Base-by-base conservation (phyloP, 2,888 invertebrate genomes). In the Drosophila demipolita region DNA sequence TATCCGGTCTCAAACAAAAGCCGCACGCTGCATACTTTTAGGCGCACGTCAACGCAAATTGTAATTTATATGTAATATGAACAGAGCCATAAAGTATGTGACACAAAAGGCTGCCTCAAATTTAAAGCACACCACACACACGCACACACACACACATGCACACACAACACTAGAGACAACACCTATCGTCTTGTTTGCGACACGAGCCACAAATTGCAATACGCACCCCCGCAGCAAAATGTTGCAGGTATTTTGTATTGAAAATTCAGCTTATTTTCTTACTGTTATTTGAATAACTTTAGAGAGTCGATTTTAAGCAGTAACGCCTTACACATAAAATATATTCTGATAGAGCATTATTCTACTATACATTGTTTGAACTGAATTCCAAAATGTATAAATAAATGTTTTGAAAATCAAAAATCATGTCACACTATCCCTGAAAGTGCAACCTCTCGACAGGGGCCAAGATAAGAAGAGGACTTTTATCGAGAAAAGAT, bases 41-140 rank as follows among this genome's bases (percentile, higher is more conserved):
- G 90, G 90, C 89, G 75, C 87, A 90, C 75, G 86, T 81, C 89
- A 81, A 75, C 80, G 84, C 71, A 90, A 87, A 87, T 90, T 87
- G 90, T 87, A 89, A 87, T 87, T 87, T 87, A 87, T 87, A 81
- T 73, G 89, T 89, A 90, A 87, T 90, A 90, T 85, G 90, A 89
- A 85, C 88, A 73, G 69, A 72, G 73, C 73, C 90, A 78, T 90
- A 90, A 86, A 86, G 84, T 78, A 83, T 75, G 66, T 60, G 67
- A 60, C 69, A 86, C 81, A 80, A 74, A 75, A 70, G 76, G 71
- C 76, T 50, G 76, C 36, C 55, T 70, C 54, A 70, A 80, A 80
- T 78, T 71, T 75, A 80, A 80, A 80, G 60, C 82, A 70, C 68
- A 58, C 32, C 66, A 38, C 60, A 63, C 55, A 59, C 29, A 26